Base-by-base conservation (phyloP, 2,113 vertebrate species). In the Furnarius figulus region DNA sequence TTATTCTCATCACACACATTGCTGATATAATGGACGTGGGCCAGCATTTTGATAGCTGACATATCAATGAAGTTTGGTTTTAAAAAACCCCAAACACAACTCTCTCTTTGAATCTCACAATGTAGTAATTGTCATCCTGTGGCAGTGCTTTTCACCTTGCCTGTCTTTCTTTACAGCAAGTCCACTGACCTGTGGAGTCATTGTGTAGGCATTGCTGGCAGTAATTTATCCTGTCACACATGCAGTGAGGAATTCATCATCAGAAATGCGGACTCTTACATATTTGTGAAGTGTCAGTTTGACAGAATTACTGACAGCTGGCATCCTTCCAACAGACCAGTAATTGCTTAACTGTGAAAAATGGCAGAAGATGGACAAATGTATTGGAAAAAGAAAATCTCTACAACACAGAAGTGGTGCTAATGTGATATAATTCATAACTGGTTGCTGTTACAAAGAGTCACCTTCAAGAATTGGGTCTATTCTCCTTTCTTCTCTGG, bases 261-360 rank as follows among this genome's bases (percentile, higher is more conserved):
- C 84, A 87, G 91, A 93, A 95, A 90, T 87, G 73, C 1, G 1
- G 75, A 70, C 73, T 83, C 35, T 76, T 65, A 84, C 56, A 74
- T 85, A 62, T 96, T 96, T 90, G 71, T 89, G 70, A 95, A 93
- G 46, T 92, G 89, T 91, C 92, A 95, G 55, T 89, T 91, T 97
- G 96, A 97, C 93, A 95, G 90, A 89, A 89, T 84, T 93, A 89
- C 92, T 92, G 85, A 94, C 96, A 91, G 80, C 75, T 92, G 96
- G 93, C 94, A 0, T 85, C 75, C 78, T 92, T 95, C 97, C 95
- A 87, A 13, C 42, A 62, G 79, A 77, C 83, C 59, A 35, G 47
- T 80, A 87, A 93, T 94, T 91, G 82, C 89, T 89, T 97, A 79
- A 83, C 87, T 78, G 52, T 76, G 87, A 96, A 76, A 92, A 95